phyloP scores from a whole-genome alignment of 1,140 invertebrate genomes.

The Pararge aegeria region DNA sequence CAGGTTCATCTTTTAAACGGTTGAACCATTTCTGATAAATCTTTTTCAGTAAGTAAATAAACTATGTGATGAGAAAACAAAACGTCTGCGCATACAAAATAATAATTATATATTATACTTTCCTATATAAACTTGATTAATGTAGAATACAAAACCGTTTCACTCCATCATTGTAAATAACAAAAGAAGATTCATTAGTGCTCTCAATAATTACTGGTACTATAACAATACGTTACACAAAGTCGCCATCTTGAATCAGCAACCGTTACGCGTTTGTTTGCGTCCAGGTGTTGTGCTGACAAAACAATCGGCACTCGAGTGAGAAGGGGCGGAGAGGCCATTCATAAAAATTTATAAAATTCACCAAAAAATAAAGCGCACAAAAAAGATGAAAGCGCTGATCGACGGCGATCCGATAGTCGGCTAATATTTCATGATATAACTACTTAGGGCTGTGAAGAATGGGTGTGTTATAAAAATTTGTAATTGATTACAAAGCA shows the following conservation, averaged over 20 bases:
- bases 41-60: too few species aligned
- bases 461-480: slow-evolving; percentile 70
- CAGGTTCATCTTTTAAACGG: too few species aligned
- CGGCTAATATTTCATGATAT: slow-evolving; percentile 75
- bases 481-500: slow-evolving; percentile 67
- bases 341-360: slow-evolving; percentile 71
- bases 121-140: too few species aligned
- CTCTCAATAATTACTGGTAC: slow-evolving; percentile 20
- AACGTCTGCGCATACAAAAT: too few species aligned
- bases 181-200: slow-evolving; percentile 22
- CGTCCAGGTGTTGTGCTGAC: slow-evolving; percentile 74
- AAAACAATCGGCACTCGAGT: slow-evolving; percentile 72
- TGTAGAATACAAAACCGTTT: not conserved
- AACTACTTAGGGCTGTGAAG: slow-evolving; percentile 69
- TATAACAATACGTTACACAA: slow-evolving; percentile 17
- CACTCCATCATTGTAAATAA: slow-evolving; percentile 8
- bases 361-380: slow-evolving; percentile 61
- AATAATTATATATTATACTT: too few species aligned
- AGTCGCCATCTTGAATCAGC: slow-evolving; percentile 53
- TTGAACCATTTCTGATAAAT: too few species aligned
- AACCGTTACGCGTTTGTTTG: slow-evolving; percentile 68
- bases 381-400: slow-evolving; percentile 52
- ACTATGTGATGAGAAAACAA: too few species aligned
- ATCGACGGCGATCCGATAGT: slow-evolving; percentile 52
- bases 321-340: slow-evolving; percentile 62